Evolutionary conservation across 1,140 invertebrate genomes (phyloP), one percentile per base, ranked within the genome.

Genomic region (Galleria mellonella): DNA sequence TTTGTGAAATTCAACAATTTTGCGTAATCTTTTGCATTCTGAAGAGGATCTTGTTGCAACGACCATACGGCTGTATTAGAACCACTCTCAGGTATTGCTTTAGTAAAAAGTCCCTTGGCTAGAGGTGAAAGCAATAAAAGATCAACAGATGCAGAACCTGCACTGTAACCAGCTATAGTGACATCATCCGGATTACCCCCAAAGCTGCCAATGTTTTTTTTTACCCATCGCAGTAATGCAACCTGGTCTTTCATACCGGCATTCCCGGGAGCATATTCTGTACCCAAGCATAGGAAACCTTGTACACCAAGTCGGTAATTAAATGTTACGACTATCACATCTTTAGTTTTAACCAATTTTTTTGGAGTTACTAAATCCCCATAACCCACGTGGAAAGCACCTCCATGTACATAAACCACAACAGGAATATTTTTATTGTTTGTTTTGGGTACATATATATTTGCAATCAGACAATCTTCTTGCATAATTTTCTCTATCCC

Each of bases 181-280:
- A 78, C 53, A 9, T 78, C 62, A 30, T 73, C 37, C 2, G 72
- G 62, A 39, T 72, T 60, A 3, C 74, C 74, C 4, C 74, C 69
- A 33, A 69, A 78, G 37, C 49, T 66, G 2, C 31, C 50, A 10
- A 78, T 73, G 49, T 78, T 74, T 12, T 55, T 54, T 38, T 72
- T 48, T 9, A 76, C 62, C 72, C 70, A 74, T 5, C 56, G 61
- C 0, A 75, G 33, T 1, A 65, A 30, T 23, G 63, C 59, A 2
- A 75, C 60, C 52, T 70, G 61, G 30, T 72, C 72, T 42, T 72
- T 75, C 60, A 75, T 65, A 6, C 66, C 72, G 10, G 66, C 62
- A 35, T 75, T 75, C 5, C 72, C 72, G 4, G 72, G 72, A 4
- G 43, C 53, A 35, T 54, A 45, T 35, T 62, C 44, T 8, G 65